Evolutionary conservation across 2,888 invertebrate species (phyloP).

Genomic region (Latheticus oryzae): DNA sequence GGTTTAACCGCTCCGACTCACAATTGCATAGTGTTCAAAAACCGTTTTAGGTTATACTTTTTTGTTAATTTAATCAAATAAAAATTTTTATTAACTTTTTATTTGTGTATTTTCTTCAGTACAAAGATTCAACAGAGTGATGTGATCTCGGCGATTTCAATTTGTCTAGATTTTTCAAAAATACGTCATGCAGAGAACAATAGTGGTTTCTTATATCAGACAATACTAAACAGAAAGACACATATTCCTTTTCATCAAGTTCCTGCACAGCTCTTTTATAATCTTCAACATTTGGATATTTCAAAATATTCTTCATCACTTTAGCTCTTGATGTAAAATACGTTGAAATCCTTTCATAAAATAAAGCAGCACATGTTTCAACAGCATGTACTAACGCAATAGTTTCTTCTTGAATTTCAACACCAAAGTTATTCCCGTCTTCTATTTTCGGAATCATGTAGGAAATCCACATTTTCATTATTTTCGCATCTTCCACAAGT

Average conservation of each 20-base stretch:
- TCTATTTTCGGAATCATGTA: conserved; percentile 27
- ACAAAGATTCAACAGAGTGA: conserved; percentile 9
- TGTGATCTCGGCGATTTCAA: conserved; percentile 8
- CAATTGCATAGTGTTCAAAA: conserved; percentile 42
- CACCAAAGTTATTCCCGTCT: conserved; percentile 25
- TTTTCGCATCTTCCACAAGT: conserved; percentile 25
- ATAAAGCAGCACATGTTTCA: conserved; percentile 6
- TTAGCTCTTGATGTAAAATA: conserved; percentile 15
- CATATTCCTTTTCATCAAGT: conserved; percentile 15
- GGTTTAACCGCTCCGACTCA: conserved; percentile 48
- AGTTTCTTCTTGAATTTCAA: conserved; percentile 24
- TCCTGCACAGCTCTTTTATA: conserved; percentile 13
- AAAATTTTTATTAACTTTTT: conserved; percentile 8
- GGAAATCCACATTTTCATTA: conserved; percentile 32
- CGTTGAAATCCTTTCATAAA: conserved; percentile 16
- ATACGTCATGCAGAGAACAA: conserved; percentile 14
- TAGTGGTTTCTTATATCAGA: conserved; percentile 21
- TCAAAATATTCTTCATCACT: conserved; percentile 9
- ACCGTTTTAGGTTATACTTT: conserved; percentile 16
- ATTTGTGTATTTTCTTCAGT: conserved; percentile 8
- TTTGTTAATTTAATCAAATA: conserved; percentile 10
- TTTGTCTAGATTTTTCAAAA: conserved; percentile 26
- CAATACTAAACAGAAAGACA: conserved; percentile 17
- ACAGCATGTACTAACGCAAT: conserved; percentile 10
- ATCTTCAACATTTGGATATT: conserved; percentile 17